Percentiles rank a stretch among this genome's conserved stretches.
Evolutionary conservation across 64 coral and sea anemone species (phyloP).

Genomic region (Orbicella faveolata): DNA sequence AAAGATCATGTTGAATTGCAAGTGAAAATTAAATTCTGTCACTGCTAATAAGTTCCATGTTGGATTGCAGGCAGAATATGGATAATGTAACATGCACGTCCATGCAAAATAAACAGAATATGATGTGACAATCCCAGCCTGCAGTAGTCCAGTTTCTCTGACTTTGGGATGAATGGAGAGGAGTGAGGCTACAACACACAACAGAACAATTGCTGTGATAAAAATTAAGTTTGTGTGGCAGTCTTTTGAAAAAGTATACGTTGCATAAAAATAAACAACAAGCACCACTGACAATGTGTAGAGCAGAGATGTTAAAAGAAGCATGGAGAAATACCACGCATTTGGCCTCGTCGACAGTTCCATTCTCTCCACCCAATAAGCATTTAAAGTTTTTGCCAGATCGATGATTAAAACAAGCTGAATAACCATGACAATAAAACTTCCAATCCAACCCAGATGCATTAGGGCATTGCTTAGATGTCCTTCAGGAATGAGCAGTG

Average conservation of each 20-base stretch:
- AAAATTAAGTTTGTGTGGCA: conserved; percentile 70
- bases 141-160: conserved; percentile 75
- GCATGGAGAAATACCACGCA: conserved; percentile 51
- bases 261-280: conserved; percentile 85
- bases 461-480: conserved; percentile 56
- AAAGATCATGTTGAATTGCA: conserved; percentile 83
- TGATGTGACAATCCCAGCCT: conserved; percentile 69
- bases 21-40: conserved; percentile 60
- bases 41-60: conserved; percentile 59
- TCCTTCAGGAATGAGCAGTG: conserved; percentile 81
- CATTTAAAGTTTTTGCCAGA: conserved; percentile 60
- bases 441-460: conserved; percentile 78
- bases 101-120: conserved; percentile 80
- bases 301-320: conserved; percentile 57
- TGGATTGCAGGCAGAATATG: conserved; percentile 75
- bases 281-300: conserved; percentile 68
- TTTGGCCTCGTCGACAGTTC: conserved; percentile 59
- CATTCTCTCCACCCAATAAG: conserved; percentile 75
- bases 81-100: conserved; percentile 75
- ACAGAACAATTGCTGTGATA: conserved; percentile 49
- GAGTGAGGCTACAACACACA: conserved; percentile 59
- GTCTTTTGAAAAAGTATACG: conserved; percentile 49
- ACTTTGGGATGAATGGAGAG: conserved; percentile 78
- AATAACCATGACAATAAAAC: conserved; percentile 77
- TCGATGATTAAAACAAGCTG: conserved; percentile 79